A percentile compares a stretch with the other conserved stretches of the same genome.
Evolutionary conservation across 2,888 invertebrate species (phyloP).

Genomic region (Andrena bicolor): DNA sequence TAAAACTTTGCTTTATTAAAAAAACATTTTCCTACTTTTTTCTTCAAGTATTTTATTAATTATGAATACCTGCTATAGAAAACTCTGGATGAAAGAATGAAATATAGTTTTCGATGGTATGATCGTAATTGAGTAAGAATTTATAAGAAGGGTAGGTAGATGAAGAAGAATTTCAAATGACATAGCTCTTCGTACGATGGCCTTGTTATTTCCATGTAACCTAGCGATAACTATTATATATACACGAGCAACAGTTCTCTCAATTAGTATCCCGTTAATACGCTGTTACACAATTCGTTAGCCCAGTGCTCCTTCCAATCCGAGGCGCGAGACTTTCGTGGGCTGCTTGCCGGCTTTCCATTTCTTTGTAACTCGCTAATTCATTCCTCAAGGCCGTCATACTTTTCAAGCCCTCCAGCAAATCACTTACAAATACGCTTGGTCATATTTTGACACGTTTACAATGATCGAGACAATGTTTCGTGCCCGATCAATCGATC

Average conservation of each 20-base stretch:
- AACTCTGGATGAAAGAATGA: too few relatives aligned
- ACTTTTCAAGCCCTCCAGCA: slow-evolving; percentile 44
- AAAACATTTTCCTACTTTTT: not conserved
- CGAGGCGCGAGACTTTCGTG: slow-evolving; percentile 55
- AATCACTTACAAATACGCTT: slow-evolving; percentile 24
- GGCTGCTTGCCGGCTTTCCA: slow-evolving; percentile 60
- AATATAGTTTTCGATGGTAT: too few relatives aligned
- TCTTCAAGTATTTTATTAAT: too few relatives aligned
- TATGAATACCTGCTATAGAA: too few relatives aligned
- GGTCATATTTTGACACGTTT: slow-evolving; percentile 13
- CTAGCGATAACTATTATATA: slow-evolving; percentile 70
- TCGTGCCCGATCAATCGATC: not conserved
- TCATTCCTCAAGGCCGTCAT: slow-evolving; percentile 63
- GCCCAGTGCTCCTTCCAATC: slow-evolving; percentile 41
- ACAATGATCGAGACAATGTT: slow-evolving; percentile 4
- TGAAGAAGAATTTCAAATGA: not conserved
- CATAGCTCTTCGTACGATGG: slow-evolving; percentile 22
- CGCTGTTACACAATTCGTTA: slow-evolving; percentile 76
- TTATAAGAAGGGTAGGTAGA: not conserved
- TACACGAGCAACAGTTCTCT: slow-evolving; percentile 68
- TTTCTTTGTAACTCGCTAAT: slow-evolving; percentile 67
- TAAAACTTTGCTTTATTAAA: too few relatives aligned
- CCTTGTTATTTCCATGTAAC: slow-evolving; percentile 62
- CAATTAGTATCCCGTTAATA: slow-evolving; percentile 77
- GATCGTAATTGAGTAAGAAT: too few relatives aligned